Percentiles rank a stretch among this genome's conserved stretches.
These are phyloP conservation scores for Arrhamphus sclerolepis DNA, from an alignment of 2,797 vertebrate genomes.

Conservation along the genomic window DNA sequence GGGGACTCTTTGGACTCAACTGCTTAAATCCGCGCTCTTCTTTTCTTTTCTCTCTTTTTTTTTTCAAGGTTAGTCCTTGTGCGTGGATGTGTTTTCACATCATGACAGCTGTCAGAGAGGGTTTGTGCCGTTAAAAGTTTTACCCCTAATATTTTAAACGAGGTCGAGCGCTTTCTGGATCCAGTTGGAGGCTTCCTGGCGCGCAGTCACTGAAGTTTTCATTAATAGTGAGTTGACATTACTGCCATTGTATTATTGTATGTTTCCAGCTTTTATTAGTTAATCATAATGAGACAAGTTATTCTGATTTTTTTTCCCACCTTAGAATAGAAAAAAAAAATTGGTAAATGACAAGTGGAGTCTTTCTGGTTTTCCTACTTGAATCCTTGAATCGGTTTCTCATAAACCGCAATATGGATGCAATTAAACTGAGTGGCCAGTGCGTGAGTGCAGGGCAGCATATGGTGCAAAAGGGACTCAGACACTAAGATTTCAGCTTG, in stretches of 20 bases:
- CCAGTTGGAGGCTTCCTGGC: background rate
- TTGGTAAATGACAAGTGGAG: background rate
- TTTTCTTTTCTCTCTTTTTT: too few species aligned
- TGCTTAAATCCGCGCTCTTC: background rate
- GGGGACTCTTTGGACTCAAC: slow-evolving; percentile 17
- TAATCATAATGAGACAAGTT: too few species aligned
- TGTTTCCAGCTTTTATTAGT: too few species aligned
- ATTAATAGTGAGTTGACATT: background rate
- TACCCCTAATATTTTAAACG: slow-evolving; percentile 3
- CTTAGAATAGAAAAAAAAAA: background rate
- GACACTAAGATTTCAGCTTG: slow-evolving; percentile 57
- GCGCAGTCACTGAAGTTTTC: background rate
- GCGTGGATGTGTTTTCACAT: background rate
- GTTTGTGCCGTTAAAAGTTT: background rate
- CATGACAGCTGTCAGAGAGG: slow-evolving; percentile 7
- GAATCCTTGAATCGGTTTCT: slow-evolving; percentile 29
- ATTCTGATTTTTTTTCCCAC: background rate
- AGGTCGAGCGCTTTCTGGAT: slow-evolving; percentile 31
- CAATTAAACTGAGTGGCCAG: slow-evolving; percentile 39
- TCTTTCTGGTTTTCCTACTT: background rate
- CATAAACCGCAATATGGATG: slow-evolving; percentile 28
- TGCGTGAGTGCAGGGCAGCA: slow-evolving; percentile 32
- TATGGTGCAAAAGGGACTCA: slow-evolving; percentile 30
- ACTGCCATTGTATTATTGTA: too few species aligned
- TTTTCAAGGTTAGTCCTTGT: slow-evolving; percentile 45